A percentile compares a stretch with the other conserved stretches of the same genome.
These are phyloP conservation scores for Tragelaphus strepsiceros DNA, from an alignment of 2,113 vertebrate genomes.

Conservation along the genomic window DNA sequence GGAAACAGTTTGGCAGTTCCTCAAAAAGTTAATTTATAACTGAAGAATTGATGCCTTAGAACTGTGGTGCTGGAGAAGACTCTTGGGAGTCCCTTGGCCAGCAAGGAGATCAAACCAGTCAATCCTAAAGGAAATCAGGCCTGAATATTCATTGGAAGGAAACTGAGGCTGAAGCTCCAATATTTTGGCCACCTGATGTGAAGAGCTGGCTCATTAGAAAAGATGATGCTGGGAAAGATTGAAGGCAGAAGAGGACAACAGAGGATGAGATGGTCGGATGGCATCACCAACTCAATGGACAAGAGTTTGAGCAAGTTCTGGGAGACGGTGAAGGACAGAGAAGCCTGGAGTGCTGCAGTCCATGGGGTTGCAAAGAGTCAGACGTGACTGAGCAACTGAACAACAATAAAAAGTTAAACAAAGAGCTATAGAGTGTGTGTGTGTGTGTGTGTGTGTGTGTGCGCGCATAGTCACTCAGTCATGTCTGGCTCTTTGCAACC, in stretches of 20 bases:
- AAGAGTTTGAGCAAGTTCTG: neutral
- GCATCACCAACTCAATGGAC: neutral
- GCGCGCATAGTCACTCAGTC: neutral
- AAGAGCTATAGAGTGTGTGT: neutral
- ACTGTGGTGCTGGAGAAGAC: too few species aligned
- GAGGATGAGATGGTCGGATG: neutral
- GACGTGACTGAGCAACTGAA: neutral
- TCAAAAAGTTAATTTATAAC: neutral
- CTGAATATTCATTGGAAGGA: neutral
- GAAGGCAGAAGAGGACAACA: neutral
- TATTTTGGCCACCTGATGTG: neutral
- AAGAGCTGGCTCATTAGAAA: neutral
- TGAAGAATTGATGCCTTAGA: too few species aligned
- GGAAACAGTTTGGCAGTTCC: neutral
- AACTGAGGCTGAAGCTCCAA: neutral
- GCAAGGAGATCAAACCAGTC: neutral
- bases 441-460: neutral
- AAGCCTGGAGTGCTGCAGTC: neutral
- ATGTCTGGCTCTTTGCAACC: neutral
- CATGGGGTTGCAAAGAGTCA: neutral
- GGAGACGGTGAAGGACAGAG: neutral
- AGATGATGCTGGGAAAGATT: neutral
- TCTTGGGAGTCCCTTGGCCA: neutral
- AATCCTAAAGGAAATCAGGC: neutral
- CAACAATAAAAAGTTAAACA: neutral